Evolutionary conservation across 2,797 vertebrate genomes (phyloP).

Genomic region (Gadopsis bispinosus): DNA sequence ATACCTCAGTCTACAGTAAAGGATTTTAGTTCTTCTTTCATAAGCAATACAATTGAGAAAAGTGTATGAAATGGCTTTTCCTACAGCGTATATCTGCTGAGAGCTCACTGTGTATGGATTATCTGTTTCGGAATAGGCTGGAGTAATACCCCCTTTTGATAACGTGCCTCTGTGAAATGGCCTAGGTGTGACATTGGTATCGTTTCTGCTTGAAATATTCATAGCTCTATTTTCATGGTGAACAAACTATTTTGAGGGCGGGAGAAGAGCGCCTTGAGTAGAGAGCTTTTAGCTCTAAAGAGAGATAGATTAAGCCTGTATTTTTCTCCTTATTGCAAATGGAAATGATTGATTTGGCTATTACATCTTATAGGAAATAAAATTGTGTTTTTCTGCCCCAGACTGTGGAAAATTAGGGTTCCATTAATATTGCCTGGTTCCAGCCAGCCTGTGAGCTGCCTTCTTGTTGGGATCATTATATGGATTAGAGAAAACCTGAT

Average conservation of each 20-base stretch:
- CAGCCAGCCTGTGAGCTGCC: conserved; percentile 17
- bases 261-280: conserved; percentile 33
- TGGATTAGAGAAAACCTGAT: conserved; percentile 68
- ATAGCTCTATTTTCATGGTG: conserved; percentile 53
- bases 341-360: conserved; percentile 71
- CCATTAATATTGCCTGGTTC: conserved; percentile 55
- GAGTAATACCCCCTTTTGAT: conserved; percentile 64
- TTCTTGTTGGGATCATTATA: conserved; percentile 56
- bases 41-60: conserved; percentile 70
- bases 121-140: conserved; percentile 60
- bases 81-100: conserved; percentile 62
- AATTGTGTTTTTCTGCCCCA: conserved; percentile 47
- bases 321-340: conserved; percentile 59
- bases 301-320: conserved; percentile 60
- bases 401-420: conserved; percentile 39
- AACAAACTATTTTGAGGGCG: conserved; percentile 29
- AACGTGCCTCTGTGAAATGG: conserved; percentile 42
- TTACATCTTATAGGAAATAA: conserved; percentile 62
- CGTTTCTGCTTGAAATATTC: conserved; percentile 47
- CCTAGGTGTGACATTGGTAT: conserved; percentile 59
- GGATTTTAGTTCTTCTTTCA: conserved; percentile 65
- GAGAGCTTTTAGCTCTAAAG: conserved; percentile 39
- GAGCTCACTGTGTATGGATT: conserved; percentile 63
- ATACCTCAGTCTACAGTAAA: conserved; percentile 28
- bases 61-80: conserved; percentile 68